Percentiles rank a stretch among this genome's conserved stretches.
phyloP scores from a whole-genome alignment of 2,888 invertebrate genomes.

The Leptura quadrifasciata region DNA sequence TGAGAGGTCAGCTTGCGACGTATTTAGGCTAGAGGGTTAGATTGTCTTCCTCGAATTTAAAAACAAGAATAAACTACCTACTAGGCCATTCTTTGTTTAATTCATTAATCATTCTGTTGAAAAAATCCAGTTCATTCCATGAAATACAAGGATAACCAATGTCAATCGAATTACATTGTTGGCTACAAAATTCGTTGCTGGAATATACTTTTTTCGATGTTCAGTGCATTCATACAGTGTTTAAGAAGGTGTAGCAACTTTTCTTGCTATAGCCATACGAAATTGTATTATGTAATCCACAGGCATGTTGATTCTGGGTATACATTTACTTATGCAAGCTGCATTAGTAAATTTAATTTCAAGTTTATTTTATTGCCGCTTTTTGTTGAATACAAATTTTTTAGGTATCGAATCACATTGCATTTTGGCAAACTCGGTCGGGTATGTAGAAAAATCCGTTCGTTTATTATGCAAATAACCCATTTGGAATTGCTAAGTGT shows the following conservation, averaged over 20 bases:
- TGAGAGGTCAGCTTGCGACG: too few species aligned
- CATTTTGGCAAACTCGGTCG: not conserved
- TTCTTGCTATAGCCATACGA: not conserved
- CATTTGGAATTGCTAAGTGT: not conserved
- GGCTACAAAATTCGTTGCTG: not conserved
- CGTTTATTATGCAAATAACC: not conserved
- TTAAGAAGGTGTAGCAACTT: not conserved
- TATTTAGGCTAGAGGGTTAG: too few species aligned
- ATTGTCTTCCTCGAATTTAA: too few species aligned
- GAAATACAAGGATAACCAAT: too few species aligned
- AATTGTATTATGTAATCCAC: not conserved
- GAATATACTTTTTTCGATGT: not conserved
- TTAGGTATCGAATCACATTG: not conserved
- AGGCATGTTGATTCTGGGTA: constrained; percentile 7
- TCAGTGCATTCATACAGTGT: not conserved
- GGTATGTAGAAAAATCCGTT: not conserved
- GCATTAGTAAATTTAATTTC: constrained; percentile 7
- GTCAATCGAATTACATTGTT: not conserved
- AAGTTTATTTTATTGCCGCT: not conserved
- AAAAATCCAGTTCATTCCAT: too few species aligned
- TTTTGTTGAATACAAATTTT: not conserved
- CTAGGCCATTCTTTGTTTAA: too few species aligned
- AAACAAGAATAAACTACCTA: too few species aligned
- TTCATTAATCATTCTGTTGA: too few species aligned
- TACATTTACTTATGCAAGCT: not conserved